Conservation (phyloP, 2,797 vertebrate genomes). For the Alauda arvensis region DNA sequence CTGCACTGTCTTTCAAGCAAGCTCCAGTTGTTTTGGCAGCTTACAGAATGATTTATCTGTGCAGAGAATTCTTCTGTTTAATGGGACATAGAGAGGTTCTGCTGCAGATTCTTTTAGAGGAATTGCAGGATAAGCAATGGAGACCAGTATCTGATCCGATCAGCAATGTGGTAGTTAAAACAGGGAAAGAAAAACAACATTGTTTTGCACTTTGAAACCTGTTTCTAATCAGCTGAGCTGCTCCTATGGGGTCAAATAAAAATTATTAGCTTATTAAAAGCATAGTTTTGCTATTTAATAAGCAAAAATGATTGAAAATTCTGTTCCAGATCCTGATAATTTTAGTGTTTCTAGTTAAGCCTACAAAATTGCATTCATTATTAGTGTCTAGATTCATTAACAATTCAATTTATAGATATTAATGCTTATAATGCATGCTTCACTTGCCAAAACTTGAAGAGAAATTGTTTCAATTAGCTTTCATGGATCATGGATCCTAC, state of each 20-base stretch:
- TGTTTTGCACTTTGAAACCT: conserved; percentile 73
- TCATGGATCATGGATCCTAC: conserved; percentile 80
- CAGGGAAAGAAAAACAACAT: conserved; percentile 68
- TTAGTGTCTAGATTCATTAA: conserved; percentile 85
- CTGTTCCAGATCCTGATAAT: conserved; percentile 79
- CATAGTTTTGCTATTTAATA: conserved; percentile 81
- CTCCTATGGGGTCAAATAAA: conserved; percentile 80
- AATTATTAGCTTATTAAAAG: conserved; percentile 82
- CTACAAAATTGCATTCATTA: conserved; percentile 83
- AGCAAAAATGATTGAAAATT: conserved; percentile 82
- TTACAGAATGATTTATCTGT: neutral
- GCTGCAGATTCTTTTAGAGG: conserved; percentile 1
- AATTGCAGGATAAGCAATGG: conserved; percentile 35
- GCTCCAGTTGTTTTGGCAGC: neutral
- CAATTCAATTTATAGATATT: conserved; percentile 85
- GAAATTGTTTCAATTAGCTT: conserved; percentile 85
- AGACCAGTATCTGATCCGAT: conserved; percentile 49
- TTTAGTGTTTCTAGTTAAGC: conserved; percentile 82
- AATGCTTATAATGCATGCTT: conserved; percentile 82
- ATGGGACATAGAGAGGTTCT: neutral
- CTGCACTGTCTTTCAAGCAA: neutral
- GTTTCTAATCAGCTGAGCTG: conserved; percentile 77
- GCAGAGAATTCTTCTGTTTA: neutral
- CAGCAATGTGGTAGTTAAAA: conserved; percentile 68
- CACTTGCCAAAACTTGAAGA: conserved; percentile 82